These are phyloP conservation scores for Cyanocitta stelleri DNA, from an alignment of 2,113 vertebrate species.

Conservation along the genomic window DNA sequence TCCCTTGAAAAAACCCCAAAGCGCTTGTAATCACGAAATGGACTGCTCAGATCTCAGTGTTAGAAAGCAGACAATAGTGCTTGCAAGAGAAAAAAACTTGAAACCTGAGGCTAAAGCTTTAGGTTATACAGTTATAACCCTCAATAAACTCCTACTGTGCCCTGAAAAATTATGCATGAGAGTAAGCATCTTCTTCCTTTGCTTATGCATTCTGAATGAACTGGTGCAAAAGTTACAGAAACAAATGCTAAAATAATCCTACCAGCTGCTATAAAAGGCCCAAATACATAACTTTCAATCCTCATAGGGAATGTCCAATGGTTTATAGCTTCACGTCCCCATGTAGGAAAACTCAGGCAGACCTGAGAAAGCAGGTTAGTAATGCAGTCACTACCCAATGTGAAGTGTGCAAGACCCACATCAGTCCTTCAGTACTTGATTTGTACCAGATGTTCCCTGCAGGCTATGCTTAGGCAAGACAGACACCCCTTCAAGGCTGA, in stretches of 20 bases:
- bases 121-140: neutral
- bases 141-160: neutral
- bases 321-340: neutral
- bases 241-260: neutral
- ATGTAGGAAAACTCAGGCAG: neutral
- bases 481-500: neutral
- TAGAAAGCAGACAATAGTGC: neutral
- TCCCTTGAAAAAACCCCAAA: accelerated
- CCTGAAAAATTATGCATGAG: neutral
- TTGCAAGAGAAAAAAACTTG: neutral
- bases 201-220: neutral
- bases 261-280: neutral
- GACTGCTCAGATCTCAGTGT: neutral
- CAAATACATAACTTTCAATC: neutral
- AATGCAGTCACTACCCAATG: neutral
- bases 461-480: neutral
- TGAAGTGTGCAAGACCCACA: neutral
- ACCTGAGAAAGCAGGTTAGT: neutral
- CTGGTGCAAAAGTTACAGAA: neutral
- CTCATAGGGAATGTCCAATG: neutral
- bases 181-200: neutral
- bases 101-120: neutral
- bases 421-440: neutral
- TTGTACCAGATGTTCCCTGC: neutral
- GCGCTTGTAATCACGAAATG: neutral